Conservation (phyloP, 2,797 vertebrate species). For the Jordanella pulchra region DNA sequence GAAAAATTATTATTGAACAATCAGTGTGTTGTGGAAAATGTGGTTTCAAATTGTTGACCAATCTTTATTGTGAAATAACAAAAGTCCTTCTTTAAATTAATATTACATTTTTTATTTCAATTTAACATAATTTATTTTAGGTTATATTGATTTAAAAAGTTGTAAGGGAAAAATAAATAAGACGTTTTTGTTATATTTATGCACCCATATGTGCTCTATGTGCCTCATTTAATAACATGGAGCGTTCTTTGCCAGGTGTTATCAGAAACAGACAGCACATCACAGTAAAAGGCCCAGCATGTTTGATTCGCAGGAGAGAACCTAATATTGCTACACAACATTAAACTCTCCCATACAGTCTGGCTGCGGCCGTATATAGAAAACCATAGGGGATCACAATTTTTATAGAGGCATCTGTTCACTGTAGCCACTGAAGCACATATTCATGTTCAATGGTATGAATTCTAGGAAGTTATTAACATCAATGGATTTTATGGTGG, state of each 20-base stretch:
- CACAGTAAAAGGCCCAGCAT: conserved; percentile 35
- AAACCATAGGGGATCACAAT: conserved; percentile 62
- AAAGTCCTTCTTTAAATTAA: not conserved
- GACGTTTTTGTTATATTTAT: conserved; percentile 1
- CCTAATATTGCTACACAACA: conserved; percentile 67
- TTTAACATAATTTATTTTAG: not conserved
- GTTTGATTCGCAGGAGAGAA: conserved; percentile 42
- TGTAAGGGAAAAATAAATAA: not conserved
- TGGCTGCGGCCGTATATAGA: conserved; percentile 48
- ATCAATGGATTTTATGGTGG: conserved; percentile 34
- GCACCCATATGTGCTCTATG: conserved; percentile 15
- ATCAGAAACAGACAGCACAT: conserved; percentile 50
- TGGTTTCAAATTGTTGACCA: not conserved
- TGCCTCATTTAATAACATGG: conserved; percentile 51
- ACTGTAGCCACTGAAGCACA: conserved; percentile 47
- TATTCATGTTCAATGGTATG: conserved; percentile 36
- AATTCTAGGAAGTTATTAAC: conserved; percentile 52
- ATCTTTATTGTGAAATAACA: not conserved
- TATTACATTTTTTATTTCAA: not conserved
- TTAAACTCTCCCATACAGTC: conserved; percentile 65
- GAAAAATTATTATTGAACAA: conserved; percentile 60
- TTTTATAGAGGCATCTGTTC: conserved; percentile 74
- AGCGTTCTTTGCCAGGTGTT: conserved; percentile 58
- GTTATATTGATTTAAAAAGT: not conserved
- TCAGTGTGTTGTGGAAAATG: conserved; percentile 20